A percentile compares a stretch with the other conserved stretches of the same genome.
phyloP scores from a whole-genome alignment of 37 sponge, comb jelly and placozoan species.

The Sycon ciliatum region DNA sequence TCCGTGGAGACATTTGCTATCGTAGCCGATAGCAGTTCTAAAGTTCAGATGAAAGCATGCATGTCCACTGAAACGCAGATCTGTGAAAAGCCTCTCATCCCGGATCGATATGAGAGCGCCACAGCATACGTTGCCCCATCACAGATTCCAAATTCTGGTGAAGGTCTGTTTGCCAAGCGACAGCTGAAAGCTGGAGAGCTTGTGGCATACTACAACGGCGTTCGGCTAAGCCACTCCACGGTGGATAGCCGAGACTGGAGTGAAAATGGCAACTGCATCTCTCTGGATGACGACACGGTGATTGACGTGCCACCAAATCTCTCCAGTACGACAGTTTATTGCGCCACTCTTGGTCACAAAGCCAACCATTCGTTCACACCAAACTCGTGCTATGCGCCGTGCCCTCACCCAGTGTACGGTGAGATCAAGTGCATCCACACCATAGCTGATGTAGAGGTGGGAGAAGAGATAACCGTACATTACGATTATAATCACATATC shows the following conservation, averaged over 20 bases:
- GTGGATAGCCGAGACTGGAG: slow-evolving; percentile 56
- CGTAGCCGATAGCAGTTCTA: too few relatives aligned
- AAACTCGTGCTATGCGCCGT: slow-evolving; percentile 48
- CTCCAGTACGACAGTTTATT: slow-evolving; percentile 18
- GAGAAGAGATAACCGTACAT: slow-evolving; percentile 54
- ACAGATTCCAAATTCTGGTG: slow-evolving; percentile 37
- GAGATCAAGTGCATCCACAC: slow-evolving; percentile 57
- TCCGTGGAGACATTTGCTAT: neutral
- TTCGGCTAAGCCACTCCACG: slow-evolving; percentile 41
- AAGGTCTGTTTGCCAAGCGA: slow-evolving; percentile 58
- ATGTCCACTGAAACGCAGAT: slow-evolving; percentile 31
- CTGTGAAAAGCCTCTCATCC: slow-evolving; percentile 21
- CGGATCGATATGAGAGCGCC: slow-evolving; percentile 52
- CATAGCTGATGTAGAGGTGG: slow-evolving; percentile 1
- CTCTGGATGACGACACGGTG: slow-evolving; percentile 42
- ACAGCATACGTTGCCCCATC: slow-evolving; percentile 33
- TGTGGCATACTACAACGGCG: slow-evolving; percentile 60
- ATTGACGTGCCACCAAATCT: slow-evolving; percentile 44
- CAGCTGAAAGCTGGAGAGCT: slow-evolving; percentile 23
- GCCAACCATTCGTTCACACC: slow-evolving; percentile 56
- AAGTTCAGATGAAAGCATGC: too few relatives aligned
- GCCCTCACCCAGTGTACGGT: slow-evolving; percentile 57
- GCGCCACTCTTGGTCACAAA: slow-evolving; percentile 62
- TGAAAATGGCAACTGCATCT: slow-evolving; percentile 45
- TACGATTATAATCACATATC: slow-evolving; percentile 63